A percentile compares a stretch with the other conserved stretches of the same genome.
phyloP scores from a whole-genome alignment of 2,888 invertebrate species.

The Drymonia ruficornis region DNA sequence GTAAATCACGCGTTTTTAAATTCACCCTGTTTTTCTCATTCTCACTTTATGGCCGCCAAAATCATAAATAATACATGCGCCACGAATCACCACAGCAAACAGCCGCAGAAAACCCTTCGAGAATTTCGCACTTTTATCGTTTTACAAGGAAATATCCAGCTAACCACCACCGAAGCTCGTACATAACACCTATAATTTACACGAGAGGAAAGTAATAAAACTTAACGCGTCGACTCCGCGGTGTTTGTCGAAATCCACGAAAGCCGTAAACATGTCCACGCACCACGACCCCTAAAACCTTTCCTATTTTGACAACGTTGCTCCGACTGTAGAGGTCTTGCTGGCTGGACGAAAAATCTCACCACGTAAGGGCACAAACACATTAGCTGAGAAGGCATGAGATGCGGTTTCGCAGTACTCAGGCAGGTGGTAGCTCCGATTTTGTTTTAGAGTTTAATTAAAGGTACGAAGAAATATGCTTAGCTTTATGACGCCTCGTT shows the following conservation, averaged over 20 bases:
- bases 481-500: constrained; percentile 10
- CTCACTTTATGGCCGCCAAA: constrained; percentile 14
- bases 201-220: constrained; percentile 78
- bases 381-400: constrained; percentile 64
- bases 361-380: constrained; percentile 75
- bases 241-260: constrained; percentile 74
- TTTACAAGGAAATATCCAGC: constrained; percentile 60
- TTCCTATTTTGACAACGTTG: constrained; percentile 10
- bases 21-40: neutral
- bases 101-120: constrained; percentile 40
- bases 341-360: constrained; percentile 54
- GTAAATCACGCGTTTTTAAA: no score
- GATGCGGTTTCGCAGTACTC: constrained; percentile 64
- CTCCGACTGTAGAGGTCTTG: constrained; percentile 37
- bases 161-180: constrained; percentile 47
- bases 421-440: constrained; percentile 55
- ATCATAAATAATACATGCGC: constrained; percentile 44
- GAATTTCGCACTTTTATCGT: constrained; percentile 65
- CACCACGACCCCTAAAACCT: constrained; percentile 41
- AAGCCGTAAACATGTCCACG: constrained; percentile 59
- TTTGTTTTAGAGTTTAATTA: constrained; percentile 41
- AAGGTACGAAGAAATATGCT: constrained; percentile 20
- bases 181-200: constrained; percentile 76
- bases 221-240: constrained; percentile 72
- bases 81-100: constrained; percentile 46